Percentiles rank a stretch among this genome's conserved stretches.
Conservation (phyloP, 2,888 invertebrate genomes). For the Microctonus brassicae region DNA sequence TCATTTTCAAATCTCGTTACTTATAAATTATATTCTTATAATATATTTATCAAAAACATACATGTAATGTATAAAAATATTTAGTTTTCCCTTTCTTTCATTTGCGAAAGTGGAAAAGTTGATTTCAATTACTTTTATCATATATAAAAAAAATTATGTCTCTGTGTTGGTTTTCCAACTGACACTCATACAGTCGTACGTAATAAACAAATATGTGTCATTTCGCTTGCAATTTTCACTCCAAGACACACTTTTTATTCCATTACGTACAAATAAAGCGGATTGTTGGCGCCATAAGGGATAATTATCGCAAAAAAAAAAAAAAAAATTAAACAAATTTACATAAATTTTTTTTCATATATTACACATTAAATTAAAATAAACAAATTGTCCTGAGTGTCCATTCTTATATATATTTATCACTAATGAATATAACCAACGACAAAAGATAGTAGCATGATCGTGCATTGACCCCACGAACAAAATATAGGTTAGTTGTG, state of each 20-base stretch:
- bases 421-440: background rate
- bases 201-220: background rate
- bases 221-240: background rate
- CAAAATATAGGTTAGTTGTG: constrained; percentile 67
- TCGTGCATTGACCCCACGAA: constrained; percentile 64
- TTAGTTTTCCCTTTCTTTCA: constrained; percentile 15
- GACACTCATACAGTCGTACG: too few species aligned
- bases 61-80: background rate
- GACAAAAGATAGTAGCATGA: background rate
- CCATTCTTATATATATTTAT: too few species aligned
- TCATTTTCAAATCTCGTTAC: too few species aligned
- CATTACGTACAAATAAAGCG: background rate
- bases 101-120: constrained; percentile 13
- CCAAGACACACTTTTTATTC: constrained; percentile 1
- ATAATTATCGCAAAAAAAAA: background rate
- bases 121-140: background rate
- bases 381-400: too few species aligned
- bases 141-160: background rate
- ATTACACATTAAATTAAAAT: too few species aligned
- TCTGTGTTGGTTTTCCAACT: constrained; percentile 4
- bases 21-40: too few species aligned
- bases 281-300: background rate
- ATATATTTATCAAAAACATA: too few species aligned
- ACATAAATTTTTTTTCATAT: too few species aligned
- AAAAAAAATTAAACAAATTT: too few species aligned